Conservation (phyloP, 1,140 invertebrate species). For the Papilio glaucus region DNA sequence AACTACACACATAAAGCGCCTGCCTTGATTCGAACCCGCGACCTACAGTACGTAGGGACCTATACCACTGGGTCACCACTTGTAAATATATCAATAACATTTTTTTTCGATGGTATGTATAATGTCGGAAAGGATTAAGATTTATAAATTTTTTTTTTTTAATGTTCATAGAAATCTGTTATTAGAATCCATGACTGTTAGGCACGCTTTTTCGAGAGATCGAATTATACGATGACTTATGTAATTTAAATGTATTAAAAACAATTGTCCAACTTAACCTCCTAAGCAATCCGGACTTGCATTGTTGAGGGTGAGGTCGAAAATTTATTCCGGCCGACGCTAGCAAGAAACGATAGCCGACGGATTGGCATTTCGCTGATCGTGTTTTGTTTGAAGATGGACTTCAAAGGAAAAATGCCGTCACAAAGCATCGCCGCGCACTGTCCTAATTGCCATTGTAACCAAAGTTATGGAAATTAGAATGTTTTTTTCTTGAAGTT, state of each 20-base stretch:
- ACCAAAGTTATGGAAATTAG: background rate
- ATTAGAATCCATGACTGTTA: no score
- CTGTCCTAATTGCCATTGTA: background rate
- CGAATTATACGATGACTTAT: no score
- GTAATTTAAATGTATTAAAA: background rate
- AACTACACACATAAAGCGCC: no score
- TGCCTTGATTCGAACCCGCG: no score
- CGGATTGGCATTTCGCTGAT: conserved; percentile 32
- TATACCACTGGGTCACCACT: no score
- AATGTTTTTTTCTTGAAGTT: no score
- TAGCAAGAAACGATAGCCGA: conserved; percentile 16
- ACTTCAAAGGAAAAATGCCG: conserved; percentile 37
- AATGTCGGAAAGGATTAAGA: no score
- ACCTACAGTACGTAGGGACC: no score
- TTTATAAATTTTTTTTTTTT: background rate
- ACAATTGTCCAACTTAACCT: background rate
- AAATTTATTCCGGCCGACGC: conserved; percentile 35
- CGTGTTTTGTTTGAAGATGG: conserved; percentile 34
- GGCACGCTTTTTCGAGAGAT: no score
- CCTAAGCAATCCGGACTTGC: conserved; percentile 21
- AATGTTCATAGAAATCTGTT: background rate
- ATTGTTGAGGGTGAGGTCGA: background rate
- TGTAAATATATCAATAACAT: no score
- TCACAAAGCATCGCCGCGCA: conserved; percentile 11
- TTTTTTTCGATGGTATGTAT: no score